These are phyloP conservation scores for Mus caroli DNA, from an alignment of 2,797 vertebrate species.

Conservation along the genomic window DNA sequence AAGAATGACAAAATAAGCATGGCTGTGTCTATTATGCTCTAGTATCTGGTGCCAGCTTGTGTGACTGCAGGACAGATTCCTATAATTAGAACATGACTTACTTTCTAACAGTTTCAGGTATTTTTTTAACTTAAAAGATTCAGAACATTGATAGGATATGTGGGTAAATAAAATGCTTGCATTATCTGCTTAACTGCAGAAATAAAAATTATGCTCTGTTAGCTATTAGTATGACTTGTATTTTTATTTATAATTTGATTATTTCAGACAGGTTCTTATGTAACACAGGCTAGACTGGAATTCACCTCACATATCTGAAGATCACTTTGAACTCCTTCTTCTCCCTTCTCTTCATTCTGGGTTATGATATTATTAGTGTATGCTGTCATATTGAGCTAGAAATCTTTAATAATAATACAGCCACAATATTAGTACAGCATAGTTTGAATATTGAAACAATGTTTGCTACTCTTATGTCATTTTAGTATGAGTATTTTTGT, in stretches of 20 bases:
- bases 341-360: not conserved
- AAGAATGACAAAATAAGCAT: conserved; percentile 16
- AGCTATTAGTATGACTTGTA: not conserved
- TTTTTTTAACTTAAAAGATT: conserved; percentile 25
- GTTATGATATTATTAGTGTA: not conserved
- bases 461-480: not conserved
- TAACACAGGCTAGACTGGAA: not conserved
- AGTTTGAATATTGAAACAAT: not conserved
- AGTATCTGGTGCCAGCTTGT: not conserved
- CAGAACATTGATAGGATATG: not conserved
- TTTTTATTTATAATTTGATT: not conserved
- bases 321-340: not conserved
- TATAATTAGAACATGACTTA: not conserved
- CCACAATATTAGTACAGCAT: not conserved
- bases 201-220: not conserved
- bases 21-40: not conserved
- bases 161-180: not conserved
- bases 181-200: conserved; percentile 27
- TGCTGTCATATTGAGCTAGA: not conserved
- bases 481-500: conserved; percentile 60
- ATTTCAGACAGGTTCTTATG: not conserved
- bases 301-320: not conserved
- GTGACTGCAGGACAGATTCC: not conserved
- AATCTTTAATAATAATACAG: not conserved
- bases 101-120: not conserved